phyloP scores from a whole-genome alignment of 2,888 invertebrate species.

The Sycophila texana region DNA sequence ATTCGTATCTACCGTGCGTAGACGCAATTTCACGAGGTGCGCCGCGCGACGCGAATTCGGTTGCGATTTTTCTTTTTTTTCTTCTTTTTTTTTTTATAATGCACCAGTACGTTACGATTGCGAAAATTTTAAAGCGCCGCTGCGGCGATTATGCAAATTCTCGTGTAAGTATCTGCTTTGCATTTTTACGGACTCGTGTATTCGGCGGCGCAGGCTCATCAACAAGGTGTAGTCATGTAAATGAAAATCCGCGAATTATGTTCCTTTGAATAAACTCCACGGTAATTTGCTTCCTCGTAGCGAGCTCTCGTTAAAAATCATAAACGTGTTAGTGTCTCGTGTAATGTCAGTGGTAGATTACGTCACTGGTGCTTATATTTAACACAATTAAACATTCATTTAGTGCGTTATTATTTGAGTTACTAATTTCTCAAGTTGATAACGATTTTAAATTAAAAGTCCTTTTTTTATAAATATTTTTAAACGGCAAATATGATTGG shows the following conservation, averaged over 20 bases:
- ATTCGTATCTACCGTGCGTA: not conserved
- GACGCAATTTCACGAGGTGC: not conserved
- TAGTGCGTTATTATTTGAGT: too few relatives aligned
- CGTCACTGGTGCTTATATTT: too few relatives aligned
- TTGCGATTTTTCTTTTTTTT: not conserved
- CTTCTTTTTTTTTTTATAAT: not conserved
- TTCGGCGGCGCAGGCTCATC: conserved; percentile 8
- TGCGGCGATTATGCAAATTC: conserved; percentile 34
- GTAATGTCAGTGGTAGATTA: not conserved
- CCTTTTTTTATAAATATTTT: too few relatives aligned
- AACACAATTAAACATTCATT: not conserved
- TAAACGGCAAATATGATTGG: too few relatives aligned
- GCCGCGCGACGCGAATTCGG: not conserved
- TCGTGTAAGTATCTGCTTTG: conserved; percentile 35
- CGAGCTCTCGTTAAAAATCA: conserved; percentile 21
- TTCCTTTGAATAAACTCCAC: conserved; percentile 26
- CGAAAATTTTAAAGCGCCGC: conserved; percentile 1
- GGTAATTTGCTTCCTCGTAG: conserved; percentile 28
- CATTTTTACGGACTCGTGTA: conserved; percentile 27
- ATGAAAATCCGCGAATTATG: conserved; percentile 30
- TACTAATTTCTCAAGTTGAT: too few relatives aligned
- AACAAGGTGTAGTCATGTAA: not conserved
- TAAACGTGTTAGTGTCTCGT: conserved; percentile 9
- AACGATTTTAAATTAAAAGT: too few relatives aligned
- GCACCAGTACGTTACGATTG: conserved; percentile 4